phyloP scores from a whole-genome alignment of 2,888 invertebrate genomes.

The Torymus tubicola region DNA sequence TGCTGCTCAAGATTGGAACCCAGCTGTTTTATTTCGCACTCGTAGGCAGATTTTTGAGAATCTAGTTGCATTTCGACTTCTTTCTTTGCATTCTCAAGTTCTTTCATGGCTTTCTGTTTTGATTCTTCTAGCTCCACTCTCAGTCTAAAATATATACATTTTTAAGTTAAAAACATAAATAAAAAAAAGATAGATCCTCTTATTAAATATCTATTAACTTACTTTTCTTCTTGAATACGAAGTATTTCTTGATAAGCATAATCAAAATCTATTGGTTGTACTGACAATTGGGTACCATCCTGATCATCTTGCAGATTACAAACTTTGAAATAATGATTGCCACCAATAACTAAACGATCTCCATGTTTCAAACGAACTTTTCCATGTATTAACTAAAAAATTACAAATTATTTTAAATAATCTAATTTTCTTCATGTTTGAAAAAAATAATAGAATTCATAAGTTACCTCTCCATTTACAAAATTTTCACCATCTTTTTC shows the following conservation, averaged over 20 bases:
- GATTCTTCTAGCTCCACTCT: constrained; percentile 73
- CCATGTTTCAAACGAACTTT: constrained; percentile 77
- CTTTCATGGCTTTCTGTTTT: constrained; percentile 73
- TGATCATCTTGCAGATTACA: constrained; percentile 76
- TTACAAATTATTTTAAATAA: neutral
- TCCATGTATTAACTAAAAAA: constrained; percentile 73
- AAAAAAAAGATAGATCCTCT: too few species aligned
- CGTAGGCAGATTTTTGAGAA: constrained; percentile 71
- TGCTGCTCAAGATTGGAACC: constrained; percentile 72
- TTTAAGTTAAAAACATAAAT: too few species aligned
- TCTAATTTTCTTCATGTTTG: neutral
- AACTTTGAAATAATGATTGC: constrained; percentile 79
- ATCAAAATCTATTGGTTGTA: constrained; percentile 77
- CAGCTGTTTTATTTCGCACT: constrained; percentile 71
- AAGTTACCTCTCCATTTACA: constrained; percentile 77
- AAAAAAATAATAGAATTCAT: constrained; percentile 9
- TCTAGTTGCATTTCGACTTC: constrained; percentile 71
- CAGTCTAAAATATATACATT: constrained; percentile 63
- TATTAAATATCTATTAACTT: constrained; percentile 60
- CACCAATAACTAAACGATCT: constrained; percentile 80
- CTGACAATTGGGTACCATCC: constrained; percentile 62
- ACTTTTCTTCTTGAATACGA: constrained; percentile 78
- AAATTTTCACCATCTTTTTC: constrained; percentile 78
- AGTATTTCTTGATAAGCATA: constrained; percentile 79
- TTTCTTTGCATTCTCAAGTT: constrained; percentile 72